Evolutionary conservation across 2,113 vertebrate species (phyloP).

Genomic region (Tragelaphus buxtoni): DNA sequence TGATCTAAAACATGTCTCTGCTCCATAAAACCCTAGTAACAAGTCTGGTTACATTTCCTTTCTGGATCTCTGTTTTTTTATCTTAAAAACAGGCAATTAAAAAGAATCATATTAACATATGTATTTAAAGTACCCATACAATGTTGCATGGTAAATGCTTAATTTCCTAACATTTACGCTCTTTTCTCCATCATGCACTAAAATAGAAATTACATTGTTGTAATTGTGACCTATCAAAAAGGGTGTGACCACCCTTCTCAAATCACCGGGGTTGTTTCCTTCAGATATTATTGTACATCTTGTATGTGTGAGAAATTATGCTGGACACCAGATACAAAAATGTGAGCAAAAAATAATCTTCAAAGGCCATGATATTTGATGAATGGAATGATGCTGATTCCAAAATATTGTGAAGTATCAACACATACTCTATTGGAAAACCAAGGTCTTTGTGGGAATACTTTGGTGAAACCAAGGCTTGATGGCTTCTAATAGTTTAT

Average conservation of each 20-base stretch:
- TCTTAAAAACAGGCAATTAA: background rate
- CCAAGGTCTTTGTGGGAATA: background rate
- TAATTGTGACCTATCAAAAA: background rate
- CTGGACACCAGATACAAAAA: background rate
- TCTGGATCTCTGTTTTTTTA: background rate
- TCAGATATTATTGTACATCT: background rate
- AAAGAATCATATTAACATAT: background rate
- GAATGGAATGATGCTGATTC: background rate
- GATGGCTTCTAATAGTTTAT: background rate
- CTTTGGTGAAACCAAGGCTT: background rate
- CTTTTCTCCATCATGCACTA: background rate
- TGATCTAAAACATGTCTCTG: background rate
- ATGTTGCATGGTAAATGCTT: background rate
- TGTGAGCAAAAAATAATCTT: background rate
- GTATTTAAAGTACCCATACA: background rate
- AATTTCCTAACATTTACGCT: background rate
- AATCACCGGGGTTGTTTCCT: background rate
- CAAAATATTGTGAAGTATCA: background rate
- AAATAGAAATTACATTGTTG: slow-evolving; percentile 26
- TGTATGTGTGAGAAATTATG: background rate
- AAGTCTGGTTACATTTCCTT: background rate
- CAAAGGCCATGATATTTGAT: background rate
- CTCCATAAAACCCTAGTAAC: background rate
- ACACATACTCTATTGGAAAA: background rate
- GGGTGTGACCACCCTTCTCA: background rate